Base-by-base conservation (phyloP, 2,113 vertebrate species). In the Mungos mungo region DNA sequence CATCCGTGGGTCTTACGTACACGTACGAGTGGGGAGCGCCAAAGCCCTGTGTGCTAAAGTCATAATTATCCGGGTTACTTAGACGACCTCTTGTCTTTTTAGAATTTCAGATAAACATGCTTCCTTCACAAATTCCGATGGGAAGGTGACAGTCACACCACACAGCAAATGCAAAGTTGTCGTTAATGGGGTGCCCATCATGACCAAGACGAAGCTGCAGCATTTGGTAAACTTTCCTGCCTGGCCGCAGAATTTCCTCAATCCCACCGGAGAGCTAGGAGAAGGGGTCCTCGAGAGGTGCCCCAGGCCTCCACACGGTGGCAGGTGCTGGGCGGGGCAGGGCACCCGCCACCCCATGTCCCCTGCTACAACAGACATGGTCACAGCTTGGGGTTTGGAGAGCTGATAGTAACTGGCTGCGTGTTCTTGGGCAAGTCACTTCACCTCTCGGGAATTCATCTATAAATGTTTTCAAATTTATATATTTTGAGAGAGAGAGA, bases 71-170 rank as follows among this genome's bases (percentile, higher is more conserved):
- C 6, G 47, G n/a, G 25, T 68, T 66, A 57, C 35, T 38, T 69
- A 35, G 45, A 91, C 60, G 16, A 47, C 65, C 8, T 76, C 38
- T 80, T 76, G 5, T 97, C 52, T 18, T 96, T 90, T 95, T 97
- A 99, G 99, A 76, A 99, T 99, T 98, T 98, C 99, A 97, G 99
- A 99, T 80, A 99, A 97, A 82, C 99, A 99, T 0, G 99, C 99
- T n/a, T 98, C 98, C 16, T 99, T 99, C 96, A 99, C 93, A 82
- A 99, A 99, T 91, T 88, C 97, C 45, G 98, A 99, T 33, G 99
- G 98, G 3, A 97, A 96, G 38, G 99, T 99, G 38, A 98, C 96
- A 0, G 77, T 99, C 88, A 98, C 96, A 1, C 99, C 99, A 0
- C 14, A 98, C 35, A 41, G 88, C 76, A 98, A 98, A 91, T 98